Conservation (phyloP, 2,113 vertebrate species). For the Pyrgilauda ruficollis region DNA sequence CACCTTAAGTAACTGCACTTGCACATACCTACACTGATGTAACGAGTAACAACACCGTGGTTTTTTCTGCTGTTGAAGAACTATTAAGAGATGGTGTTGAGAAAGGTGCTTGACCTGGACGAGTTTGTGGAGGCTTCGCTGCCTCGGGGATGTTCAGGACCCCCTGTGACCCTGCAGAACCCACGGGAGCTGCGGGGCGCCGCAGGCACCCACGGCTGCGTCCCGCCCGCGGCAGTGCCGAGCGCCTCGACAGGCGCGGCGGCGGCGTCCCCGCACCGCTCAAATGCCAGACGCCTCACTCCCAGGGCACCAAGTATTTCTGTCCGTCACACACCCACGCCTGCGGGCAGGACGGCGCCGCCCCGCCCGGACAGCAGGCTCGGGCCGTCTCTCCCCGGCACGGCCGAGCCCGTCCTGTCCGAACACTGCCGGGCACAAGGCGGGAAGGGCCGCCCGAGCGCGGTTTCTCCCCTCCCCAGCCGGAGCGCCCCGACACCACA, state of each 20-base stretch:
- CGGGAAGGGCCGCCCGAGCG: not conserved
- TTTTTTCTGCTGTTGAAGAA: not conserved
- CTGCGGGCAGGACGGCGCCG: not conserved
- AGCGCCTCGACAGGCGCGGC: not conserved
- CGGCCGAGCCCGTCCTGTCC: not conserved
- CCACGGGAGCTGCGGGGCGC: no score
- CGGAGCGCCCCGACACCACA: not conserved
- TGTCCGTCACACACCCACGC: not conserved
- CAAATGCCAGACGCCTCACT: not conserved
- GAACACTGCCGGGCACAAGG: not conserved
- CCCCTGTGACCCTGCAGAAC: not conserved
- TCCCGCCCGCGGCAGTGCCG: rapidly evolving
- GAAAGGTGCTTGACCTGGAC: not conserved
- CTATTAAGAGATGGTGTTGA: not conserved
- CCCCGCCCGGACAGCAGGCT: not conserved
- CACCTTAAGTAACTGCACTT: not conserved
- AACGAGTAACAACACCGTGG: not conserved
- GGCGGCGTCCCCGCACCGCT: not conserved
- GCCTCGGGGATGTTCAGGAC: not conserved
- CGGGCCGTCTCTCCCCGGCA: not conserved
- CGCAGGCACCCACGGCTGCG: not conserved
- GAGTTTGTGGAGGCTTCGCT: not conserved
- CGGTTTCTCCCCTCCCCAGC: not conserved
- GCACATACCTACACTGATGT: not conserved
- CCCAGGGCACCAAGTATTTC: rapidly evolving